Evolutionary conservation across 2,797 vertebrate species (phyloP).

Genomic region (Triplophysa bombifrons): DNA sequence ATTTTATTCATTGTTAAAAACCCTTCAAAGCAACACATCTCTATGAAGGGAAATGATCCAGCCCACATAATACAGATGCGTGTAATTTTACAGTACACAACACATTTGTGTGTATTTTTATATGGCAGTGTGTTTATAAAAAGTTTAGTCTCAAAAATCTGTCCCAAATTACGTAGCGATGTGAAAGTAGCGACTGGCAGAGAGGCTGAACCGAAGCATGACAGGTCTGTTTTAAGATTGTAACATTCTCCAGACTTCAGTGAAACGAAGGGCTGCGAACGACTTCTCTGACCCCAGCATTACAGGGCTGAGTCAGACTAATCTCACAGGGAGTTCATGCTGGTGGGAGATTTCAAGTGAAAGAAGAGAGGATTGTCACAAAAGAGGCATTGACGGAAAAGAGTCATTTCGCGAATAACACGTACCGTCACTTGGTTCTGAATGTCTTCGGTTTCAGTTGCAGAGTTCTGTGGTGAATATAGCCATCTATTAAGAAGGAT

Average conservation of each 20-base stretch:
- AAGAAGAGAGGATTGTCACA: conserved; percentile 42
- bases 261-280: conserved; percentile 62
- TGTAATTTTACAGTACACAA: conserved; percentile 42
- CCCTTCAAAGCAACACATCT: neutral
- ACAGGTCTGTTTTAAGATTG: conserved; percentile 67
- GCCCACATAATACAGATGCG: conserved; percentile 50
- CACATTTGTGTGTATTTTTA: conserved; percentile 55
- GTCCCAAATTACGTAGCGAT: conserved; percentile 58
- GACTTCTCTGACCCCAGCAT: conserved; percentile 70
- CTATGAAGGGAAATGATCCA: neutral
- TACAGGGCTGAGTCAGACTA: conserved; percentile 69
- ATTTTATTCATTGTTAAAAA: neutral
- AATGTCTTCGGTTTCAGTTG: neutral
- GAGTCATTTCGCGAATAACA: conserved; percentile 25
- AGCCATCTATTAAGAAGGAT: neutral
- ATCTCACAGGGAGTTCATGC: conserved; percentile 58
- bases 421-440: neutral
- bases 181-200: conserved; percentile 52
- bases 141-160: conserved; percentile 61
- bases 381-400: conserved; percentile 27
- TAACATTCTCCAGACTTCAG: conserved; percentile 77
- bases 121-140: conserved; percentile 49
- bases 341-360: conserved; percentile 49
- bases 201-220: conserved; percentile 73
- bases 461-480: neutral